Percentiles rank a stretch among this genome's conserved stretches.
phyloP scores from a whole-genome alignment of 1,140 invertebrate genomes.

The Sarcophaga bullata region DNA sequence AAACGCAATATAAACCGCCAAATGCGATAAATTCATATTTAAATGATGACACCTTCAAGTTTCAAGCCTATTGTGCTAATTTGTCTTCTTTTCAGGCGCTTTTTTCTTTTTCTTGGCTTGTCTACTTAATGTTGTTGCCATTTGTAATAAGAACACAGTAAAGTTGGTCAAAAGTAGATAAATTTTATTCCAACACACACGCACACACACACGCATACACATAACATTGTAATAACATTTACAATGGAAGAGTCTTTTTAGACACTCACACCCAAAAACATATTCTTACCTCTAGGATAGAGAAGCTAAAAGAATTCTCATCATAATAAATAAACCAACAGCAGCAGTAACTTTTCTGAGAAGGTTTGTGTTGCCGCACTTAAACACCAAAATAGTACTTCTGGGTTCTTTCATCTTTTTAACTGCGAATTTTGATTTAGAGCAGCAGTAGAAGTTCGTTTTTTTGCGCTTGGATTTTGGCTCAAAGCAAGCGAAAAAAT shows the following conservation, averaged over 20 bases:
- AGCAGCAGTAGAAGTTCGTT: background rate
- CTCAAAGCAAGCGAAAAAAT: no score
- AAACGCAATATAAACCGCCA: background rate
- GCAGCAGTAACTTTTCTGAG: no score
- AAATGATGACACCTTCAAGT: background rate
- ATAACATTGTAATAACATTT: background rate
- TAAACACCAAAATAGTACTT: background rate
- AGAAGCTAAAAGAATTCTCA: background rate
- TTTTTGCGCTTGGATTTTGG: background rate
- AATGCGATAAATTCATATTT: conserved; percentile 1
- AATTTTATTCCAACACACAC: background rate
- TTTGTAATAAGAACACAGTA: background rate
- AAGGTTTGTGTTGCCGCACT: background rate
- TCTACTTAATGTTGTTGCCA: background rate
- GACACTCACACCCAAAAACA: no score
- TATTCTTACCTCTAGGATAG: no score
- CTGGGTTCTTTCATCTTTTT: background rate
- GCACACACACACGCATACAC: background rate
- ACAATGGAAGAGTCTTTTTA: background rate
- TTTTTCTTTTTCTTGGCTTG: background rate
- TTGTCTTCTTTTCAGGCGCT: background rate
- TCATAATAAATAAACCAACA: background rate
- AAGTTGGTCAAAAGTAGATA: background rate
- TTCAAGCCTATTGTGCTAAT: conserved; percentile 7
- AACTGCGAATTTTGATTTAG: background rate